Base-by-base conservation (phyloP, 2,888 invertebrate species). In the Sinodicranocentrus sp. region DNA sequence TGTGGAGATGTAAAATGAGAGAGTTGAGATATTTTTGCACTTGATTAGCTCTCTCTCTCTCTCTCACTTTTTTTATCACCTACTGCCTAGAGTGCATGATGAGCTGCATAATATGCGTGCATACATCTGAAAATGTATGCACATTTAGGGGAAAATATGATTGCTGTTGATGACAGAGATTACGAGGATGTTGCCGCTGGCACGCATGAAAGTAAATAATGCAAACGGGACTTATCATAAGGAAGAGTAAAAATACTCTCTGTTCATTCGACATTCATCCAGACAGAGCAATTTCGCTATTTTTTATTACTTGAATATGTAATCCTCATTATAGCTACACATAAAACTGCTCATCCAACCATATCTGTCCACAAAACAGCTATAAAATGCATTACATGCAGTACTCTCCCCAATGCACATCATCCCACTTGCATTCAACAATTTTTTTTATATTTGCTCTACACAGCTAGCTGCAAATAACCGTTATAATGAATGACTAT, bases 1-100 rank as follows among this genome's bases (percentile, higher is more conserved):
- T 39, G 39, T 13, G 26, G 23, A 25, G 59, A 59, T 59, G 25
- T 23, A 23, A 59, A 26, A 26, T 59, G 59, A 25, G 59, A 59
- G 59, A 67, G 67, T 23, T 63, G 28, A 25, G 28, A 76, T 54
- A 57, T 70, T 59, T 61, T 68, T 70, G 52, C 54, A 39, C 59
- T 59, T 78, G 77, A 78, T 78, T 78, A 70, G 70, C 70, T 68
- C 57, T 67, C 57, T 48, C 67, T 26, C 26, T 15, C n/a, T n/a
- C n/a, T n/a, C n/a, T n/a, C n/a, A n/a, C n/a, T n/a, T n/a, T n/a
- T 59, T 3, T 59, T 3, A 19, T 17, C 54, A 39, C 39, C 39
- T 39, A 13, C 39, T 13, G 6, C 39, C 6, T 8, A 39, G 39
- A 8, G 13, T 13, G 39, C 39, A 6, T 6, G 39, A 6, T 39